Conservation (phyloP, 2,113 vertebrate species). For the Apeltes quadracus region DNA sequence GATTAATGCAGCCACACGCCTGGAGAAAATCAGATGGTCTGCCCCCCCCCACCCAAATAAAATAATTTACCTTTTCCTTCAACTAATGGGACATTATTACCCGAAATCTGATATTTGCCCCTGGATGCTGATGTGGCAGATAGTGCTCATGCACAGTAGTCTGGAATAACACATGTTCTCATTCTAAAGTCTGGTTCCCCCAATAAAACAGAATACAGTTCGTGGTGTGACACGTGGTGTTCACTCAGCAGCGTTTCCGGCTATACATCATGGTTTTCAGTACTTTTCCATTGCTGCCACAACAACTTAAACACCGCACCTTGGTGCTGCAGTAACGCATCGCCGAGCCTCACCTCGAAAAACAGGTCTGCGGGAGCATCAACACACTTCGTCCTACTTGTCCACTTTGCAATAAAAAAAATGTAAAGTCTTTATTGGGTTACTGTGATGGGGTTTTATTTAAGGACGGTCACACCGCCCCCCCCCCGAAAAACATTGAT, state of each 20-base stretch:
- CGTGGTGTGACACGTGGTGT: conserved; percentile 3
- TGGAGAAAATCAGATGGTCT: conserved; percentile 49
- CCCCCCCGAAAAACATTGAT: neutral
- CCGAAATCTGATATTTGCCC: conserved; percentile 25
- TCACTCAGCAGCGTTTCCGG: conserved; percentile 34
- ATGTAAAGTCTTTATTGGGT: conserved; percentile 7
- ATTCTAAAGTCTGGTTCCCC: conserved; percentile 1
- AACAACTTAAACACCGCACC: conserved; percentile 35
- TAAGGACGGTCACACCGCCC: neutral
- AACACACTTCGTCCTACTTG: conserved; percentile 1
- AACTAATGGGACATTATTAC: conserved; percentile 33
- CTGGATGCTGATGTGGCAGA: conserved; percentile 25
- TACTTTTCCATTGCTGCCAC: conserved; percentile 45
- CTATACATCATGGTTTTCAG: conserved; percentile 37
- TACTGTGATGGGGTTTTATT: neutral
- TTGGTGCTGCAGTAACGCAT: conserved; percentile 39
- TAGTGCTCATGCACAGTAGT: neutral
- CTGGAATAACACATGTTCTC: conserved; percentile 26
- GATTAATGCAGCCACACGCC: conserved; percentile 56
- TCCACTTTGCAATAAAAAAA: neutral
- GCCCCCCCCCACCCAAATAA: conserved; percentile 46
- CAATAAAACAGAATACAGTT: conserved; percentile 16
- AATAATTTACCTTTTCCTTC: conserved; percentile 58
- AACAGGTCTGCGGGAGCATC: conserved; percentile 27
- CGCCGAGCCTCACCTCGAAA: conserved; percentile 20